Evolutionary conservation across 2,888 invertebrate genomes (phyloP).

Genomic region (Drosophila conformis): DNA sequence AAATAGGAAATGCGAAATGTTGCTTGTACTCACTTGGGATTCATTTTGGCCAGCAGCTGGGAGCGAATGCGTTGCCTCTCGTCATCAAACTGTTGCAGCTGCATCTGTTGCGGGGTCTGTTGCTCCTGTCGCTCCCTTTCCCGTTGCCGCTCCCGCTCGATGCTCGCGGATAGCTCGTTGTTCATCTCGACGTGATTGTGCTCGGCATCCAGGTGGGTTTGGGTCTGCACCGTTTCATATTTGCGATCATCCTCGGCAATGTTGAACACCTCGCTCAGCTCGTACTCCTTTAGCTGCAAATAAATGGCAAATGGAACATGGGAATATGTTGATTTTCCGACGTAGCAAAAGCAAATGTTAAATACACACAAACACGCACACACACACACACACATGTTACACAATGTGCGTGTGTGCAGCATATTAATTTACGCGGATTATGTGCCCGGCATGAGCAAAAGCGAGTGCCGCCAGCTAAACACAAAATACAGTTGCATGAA

Average conservation of each 20-base stretch:
- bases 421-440: constrained; percentile 77
- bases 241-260: constrained; percentile 91
- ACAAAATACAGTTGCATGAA: constrained; percentile 36
- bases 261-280: constrained; percentile 94
- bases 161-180: constrained; percentile 91
- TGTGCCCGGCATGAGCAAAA: constrained; percentile 66
- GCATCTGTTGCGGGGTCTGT: constrained; percentile 43
- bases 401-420: constrained; percentile 61
- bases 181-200: constrained; percentile 88
- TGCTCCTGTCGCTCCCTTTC: constrained; percentile 75
- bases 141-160: constrained; percentile 91
- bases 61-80: constrained; percentile 85
- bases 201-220: constrained; percentile 84
- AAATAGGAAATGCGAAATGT: neutral
- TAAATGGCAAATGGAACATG: constrained; percentile 8
- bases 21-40: constrained; percentile 83
- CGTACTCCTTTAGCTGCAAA: constrained; percentile 93
- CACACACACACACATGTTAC: constrained; percentile 3
- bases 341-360: constrained; percentile 53
- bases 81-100: constrained; percentile 85
- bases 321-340: constrained; percentile 13
- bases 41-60: constrained; percentile 84
- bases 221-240: constrained; percentile 88
- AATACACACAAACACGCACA: constrained; percentile 12
- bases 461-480: constrained; percentile 40